Evolutionary conservation across 1,140 invertebrate genomes (phyloP).

Genomic region (Hetaerina americana): DNA sequence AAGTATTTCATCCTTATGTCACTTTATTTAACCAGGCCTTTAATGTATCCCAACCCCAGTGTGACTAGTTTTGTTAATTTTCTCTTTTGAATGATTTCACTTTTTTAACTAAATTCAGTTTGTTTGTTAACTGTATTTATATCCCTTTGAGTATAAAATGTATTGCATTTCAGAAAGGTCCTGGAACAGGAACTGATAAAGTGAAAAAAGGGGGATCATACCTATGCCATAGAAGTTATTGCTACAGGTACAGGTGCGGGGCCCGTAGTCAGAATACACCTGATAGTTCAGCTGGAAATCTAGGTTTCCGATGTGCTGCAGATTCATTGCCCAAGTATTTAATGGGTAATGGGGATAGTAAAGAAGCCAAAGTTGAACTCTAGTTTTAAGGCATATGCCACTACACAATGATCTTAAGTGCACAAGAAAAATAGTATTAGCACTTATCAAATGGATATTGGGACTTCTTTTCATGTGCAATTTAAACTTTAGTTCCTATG

Average conservation of each 20-base stretch:
- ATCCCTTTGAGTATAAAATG: not conserved
- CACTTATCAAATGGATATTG: no score
- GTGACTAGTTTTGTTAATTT: no score
- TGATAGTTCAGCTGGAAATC: slow-evolving; percentile 84
- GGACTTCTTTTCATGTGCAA: no score
- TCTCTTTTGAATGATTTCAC: no score
- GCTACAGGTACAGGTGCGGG: slow-evolving; percentile 86
- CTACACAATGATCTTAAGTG: no score
- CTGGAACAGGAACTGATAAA: slow-evolving; percentile 49
- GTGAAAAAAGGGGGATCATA: slow-evolving; percentile 96
- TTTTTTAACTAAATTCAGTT: no score
- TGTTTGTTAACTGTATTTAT: not conserved
- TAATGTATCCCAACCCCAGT: no score
- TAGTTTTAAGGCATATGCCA: not conserved
- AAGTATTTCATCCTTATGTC: no score
- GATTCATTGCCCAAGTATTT: slow-evolving; percentile 1
- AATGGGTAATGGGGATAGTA: not conserved
- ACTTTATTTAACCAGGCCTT: no score
- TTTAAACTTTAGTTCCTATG: no score
- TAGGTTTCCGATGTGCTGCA: slow-evolving; percentile 81
- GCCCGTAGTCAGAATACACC: slow-evolving; percentile 88
- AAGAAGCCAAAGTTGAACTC: not conserved
- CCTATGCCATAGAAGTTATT: slow-evolving; percentile 82
- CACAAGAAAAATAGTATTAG: no score
- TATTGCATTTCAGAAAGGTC: slow-evolving; percentile 41